These are phyloP conservation scores for Oostethus manadensis DNA, from an alignment of 2,113 vertebrate genomes.

Conservation along the genomic window DNA sequence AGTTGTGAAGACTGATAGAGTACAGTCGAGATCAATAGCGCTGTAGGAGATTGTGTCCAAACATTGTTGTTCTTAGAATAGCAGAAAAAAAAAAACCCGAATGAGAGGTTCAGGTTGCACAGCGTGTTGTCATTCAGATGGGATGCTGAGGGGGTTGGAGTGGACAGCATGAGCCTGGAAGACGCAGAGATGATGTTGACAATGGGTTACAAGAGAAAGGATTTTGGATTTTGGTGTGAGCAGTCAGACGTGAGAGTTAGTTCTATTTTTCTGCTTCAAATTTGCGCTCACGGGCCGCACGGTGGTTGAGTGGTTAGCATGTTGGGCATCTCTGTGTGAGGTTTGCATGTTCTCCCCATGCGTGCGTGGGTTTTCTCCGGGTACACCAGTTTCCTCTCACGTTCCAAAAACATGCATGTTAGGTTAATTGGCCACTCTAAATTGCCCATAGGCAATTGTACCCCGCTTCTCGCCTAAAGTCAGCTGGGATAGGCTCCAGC, in stretches of 20 bases:
- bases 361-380: too few relatives aligned
- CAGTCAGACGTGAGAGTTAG: constrained; percentile 8
- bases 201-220: constrained; percentile 9
- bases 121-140: constrained; percentile 16
- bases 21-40: constrained; percentile 50
- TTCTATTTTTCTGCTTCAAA: neutral
- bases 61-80: constrained; percentile 45
- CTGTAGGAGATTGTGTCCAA: constrained; percentile 43
- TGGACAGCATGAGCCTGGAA: constrained; percentile 27
- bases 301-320: too few relatives aligned
- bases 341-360: too few relatives aligned
- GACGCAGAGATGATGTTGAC: constrained; percentile 12
- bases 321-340: too few relatives aligned
- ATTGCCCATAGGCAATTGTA: too few relatives aligned
- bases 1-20: constrained; percentile 37
- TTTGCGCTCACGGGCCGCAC: too few relatives aligned
- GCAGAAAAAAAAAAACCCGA: constrained; percentile 37
- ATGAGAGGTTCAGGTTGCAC: constrained; percentile 26
- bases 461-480: too few relatives aligned
- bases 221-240: constrained; percentile 22
- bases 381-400: too few relatives aligned
- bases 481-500: too few relatives aligned
- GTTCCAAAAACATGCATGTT: too few relatives aligned
- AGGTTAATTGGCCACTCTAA: too few relatives aligned
- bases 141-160: constrained; percentile 3